Evolutionary conservation across 2,797 vertebrate species (phyloP).

Genomic region (Microctenopoma steveboyesi): DNA sequence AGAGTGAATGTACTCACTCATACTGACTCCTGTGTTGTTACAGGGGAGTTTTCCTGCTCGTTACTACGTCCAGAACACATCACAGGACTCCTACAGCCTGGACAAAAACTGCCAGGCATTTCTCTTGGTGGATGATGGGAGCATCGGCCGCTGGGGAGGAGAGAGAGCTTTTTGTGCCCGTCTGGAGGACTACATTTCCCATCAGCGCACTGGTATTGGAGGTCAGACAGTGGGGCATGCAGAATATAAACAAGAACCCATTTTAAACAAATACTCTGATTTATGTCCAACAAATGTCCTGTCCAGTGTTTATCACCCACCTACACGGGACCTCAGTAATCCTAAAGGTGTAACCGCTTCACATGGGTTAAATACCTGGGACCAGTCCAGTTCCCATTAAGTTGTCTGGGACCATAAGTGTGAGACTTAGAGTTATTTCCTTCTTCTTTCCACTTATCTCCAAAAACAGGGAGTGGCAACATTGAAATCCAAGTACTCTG

Average conservation of each 20-base stretch:
- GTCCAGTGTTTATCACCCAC: too few species aligned
- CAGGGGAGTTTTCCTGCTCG: slow-evolving; percentile 89
- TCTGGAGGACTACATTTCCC: slow-evolving; percentile 87
- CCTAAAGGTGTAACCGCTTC: too few species aligned
- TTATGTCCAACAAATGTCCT: background rate
- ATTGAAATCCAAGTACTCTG: slow-evolving; percentile 92
- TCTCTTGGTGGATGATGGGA: slow-evolving; percentile 90
- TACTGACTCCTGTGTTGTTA: background rate
- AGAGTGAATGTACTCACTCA: background rate
- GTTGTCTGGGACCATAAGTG: too few species aligned
- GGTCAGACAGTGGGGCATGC: slow-evolving; percentile 60
- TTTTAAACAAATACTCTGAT: too few species aligned
- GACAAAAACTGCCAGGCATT: slow-evolving; percentile 90
- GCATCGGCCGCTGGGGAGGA: slow-evolving; percentile 71
- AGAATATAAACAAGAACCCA: too few species aligned
- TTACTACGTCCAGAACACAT: slow-evolving; percentile 77
- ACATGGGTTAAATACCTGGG: too few species aligned
- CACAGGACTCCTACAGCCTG: slow-evolving; percentile 73
- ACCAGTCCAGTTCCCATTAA: too few species aligned
- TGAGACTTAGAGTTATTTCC: too few species aligned
- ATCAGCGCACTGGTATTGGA: slow-evolving; percentile 86
- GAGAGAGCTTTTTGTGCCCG: slow-evolving; percentile 82
- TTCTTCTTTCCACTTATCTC: background rate
- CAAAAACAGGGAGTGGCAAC: slow-evolving; percentile 83
- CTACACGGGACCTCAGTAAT: too few species aligned